Conservation (phyloP, 2,888 invertebrate genomes). For the Pachycephus smyrnensis region DNA sequence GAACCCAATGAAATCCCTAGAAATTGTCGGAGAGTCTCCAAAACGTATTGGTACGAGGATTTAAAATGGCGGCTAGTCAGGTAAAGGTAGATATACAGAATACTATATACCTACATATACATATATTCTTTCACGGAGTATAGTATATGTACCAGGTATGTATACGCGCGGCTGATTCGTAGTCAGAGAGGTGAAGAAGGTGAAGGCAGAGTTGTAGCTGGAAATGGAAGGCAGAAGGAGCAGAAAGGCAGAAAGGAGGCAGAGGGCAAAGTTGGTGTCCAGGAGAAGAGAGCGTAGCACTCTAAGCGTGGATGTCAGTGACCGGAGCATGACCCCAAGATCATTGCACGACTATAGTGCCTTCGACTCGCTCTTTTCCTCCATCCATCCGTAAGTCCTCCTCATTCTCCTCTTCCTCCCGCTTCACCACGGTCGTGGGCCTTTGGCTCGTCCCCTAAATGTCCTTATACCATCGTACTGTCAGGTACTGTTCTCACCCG, state of each 20-base stretch:
- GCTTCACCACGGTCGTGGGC: constrained; percentile 15
- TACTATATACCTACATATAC: not conserved
- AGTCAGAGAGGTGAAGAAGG: not conserved
- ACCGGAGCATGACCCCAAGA: constrained; percentile 63
- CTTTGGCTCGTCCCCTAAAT: constrained; percentile 25
- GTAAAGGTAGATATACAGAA: not conserved
- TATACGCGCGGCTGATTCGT: not conserved
- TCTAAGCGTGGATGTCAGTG: constrained; percentile 59
- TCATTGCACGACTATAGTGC: constrained; percentile 53
- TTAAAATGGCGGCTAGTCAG: not conserved
- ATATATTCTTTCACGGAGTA: too few species aligned
- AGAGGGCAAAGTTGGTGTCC: constrained; percentile 43
- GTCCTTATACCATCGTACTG: constrained; percentile 16
- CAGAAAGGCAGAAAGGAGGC: constrained; percentile 22
- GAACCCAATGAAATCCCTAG: too few species aligned
- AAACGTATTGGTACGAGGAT: not conserved
- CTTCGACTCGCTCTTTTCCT: constrained; percentile 12
- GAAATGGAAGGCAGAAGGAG: constrained; percentile 17
- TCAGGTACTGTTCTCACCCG: not conserved
- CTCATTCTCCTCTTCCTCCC: not conserved
- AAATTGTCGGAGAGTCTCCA: not conserved
- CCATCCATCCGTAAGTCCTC: constrained; percentile 9
- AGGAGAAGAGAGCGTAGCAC: constrained; percentile 41
- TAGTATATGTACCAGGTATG: not conserved
- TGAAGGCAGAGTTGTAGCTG: constrained; percentile 10